Base-by-base conservation (phyloP, 2,797 vertebrate species). In the Sylvilagus floridanus region DNA sequence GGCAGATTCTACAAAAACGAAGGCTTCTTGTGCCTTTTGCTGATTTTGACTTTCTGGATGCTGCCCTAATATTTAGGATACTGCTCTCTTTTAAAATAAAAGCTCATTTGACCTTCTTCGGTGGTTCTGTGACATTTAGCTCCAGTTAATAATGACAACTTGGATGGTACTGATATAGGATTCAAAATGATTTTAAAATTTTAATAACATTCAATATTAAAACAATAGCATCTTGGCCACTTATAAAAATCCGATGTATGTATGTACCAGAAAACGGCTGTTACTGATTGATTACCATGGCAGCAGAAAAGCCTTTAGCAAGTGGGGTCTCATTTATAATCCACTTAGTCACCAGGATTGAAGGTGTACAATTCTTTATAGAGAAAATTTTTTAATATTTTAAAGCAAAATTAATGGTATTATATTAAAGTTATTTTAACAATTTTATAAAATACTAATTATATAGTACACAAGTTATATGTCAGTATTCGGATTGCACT, bases 21-120 rank as follows among this genome's bases (percentile, higher is more conserved):
- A 93, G 71, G 88, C 42, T 66, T 90, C 79, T 87, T 84, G 22
- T 92, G 83, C 73, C 63, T 88, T 84, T 32, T 37, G 35, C 60
- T 90, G 21, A 66, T 92, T 85, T 90, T 94, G 71, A 78, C 50
- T 93, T 77, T 96, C 71, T 87, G 32, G 83, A 24, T 57, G 85
- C 88, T 88, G 88, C 54, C 69, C 72, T 90, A 89, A 92, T 85
- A 90, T 84, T 96, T 90, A 84, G 35, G 32, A 66, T 68, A 95
- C 84, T 32, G 1, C 5, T 90, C 17, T 28, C 42, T 93, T 77
- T 94, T 82, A 75, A 92, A 93, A 95, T 66, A 91, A 90, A 4
- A 78, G 37, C 32, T 22, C 30, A 66, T 92, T 96, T 93, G 78
- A 66, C 65, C 47, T 95, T 95, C 50, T 86, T 85, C 54, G 93